Evolutionary conservation across 2,113 vertebrate species (phyloP).

Genomic region (Petroica traversi): DNA sequence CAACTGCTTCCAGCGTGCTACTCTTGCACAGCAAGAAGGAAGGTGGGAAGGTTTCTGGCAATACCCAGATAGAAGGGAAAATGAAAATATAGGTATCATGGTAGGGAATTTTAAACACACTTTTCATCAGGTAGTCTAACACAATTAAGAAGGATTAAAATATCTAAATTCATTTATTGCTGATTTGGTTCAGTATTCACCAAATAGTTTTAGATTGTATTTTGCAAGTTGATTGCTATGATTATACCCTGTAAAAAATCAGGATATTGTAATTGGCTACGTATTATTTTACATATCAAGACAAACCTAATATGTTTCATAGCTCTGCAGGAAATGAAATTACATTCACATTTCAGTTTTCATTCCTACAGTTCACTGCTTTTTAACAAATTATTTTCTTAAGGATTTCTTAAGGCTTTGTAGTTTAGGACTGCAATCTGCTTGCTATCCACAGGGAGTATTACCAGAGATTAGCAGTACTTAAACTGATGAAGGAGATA

Average conservation of each 20-base stretch:
- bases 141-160: constrained; percentile 4
- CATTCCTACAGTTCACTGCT: constrained; percentile 23
- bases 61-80: not conserved
- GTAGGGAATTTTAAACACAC: not conserved
- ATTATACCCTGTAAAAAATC: not conserved
- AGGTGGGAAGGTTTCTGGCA: not conserved
- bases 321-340: constrained; percentile 24
- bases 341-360: constrained; percentile 9
- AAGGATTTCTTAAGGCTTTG: constrained; percentile 44
- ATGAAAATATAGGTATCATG: not conserved
- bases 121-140: constrained; percentile 14
- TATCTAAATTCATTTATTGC: constrained; percentile 28
- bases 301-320: not conserved
- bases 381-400: constrained; percentile 62
- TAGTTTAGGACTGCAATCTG: constrained; percentile 52
- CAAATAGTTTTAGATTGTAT: not conserved
- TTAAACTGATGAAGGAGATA: constrained; percentile 54
- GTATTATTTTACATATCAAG: not conserved
- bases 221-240: constrained; percentile 9
- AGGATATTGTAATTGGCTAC: not conserved
- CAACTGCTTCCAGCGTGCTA: not conserved
- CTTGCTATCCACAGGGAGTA: constrained; percentile 36
- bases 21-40: not conserved
- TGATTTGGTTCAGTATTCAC: constrained; percentile 26
- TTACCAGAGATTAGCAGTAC: constrained; percentile 54